phyloP scores from a whole-genome alignment of 2,888 invertebrate genomes.

The Apodemia mormo region DNA sequence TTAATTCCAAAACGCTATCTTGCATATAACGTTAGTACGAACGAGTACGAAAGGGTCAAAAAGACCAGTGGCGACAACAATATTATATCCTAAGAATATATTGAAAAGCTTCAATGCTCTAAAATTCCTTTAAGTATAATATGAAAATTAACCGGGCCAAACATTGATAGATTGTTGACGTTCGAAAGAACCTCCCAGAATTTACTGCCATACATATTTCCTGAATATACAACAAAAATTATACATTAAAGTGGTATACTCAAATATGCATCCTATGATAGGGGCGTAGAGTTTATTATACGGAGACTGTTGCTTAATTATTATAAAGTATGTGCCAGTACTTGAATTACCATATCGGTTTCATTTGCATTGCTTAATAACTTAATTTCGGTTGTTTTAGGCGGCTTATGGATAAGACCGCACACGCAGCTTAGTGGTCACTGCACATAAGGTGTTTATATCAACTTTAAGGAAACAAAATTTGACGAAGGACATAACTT shows the following conservation, averaged over 20 bases:
- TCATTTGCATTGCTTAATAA: constrained; percentile 50
- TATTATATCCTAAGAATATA: not conserved
- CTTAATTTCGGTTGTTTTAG: constrained; percentile 46
- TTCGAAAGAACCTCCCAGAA: constrained; percentile 33
- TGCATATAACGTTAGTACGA: too few relatives aligned
- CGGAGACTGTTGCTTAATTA: constrained; percentile 26
- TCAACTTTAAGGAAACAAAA: not conserved
- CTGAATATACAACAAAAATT: constrained; percentile 21
- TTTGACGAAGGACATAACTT: too few relatives aligned
- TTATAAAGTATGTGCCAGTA: constrained; percentile 28
- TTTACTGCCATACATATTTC: constrained; percentile 29
- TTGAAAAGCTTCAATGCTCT: not conserved
- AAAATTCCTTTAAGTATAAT: constrained; percentile 23
- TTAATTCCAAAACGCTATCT: too few relatives aligned
- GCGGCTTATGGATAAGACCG: constrained; percentile 34
- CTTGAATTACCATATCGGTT: constrained; percentile 42
- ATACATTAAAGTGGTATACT: not conserved
- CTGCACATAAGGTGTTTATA: constrained; percentile 21
- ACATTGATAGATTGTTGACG: constrained; percentile 31
- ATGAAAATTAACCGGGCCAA: constrained; percentile 25
- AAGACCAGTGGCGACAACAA: not conserved
- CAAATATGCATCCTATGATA: constrained; percentile 23
- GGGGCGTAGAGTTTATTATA: constrained; percentile 2
- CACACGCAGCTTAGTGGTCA: constrained; percentile 29
- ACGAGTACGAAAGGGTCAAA: too few relatives aligned